phyloP scores from a whole-genome alignment of 2,797 vertebrate genomes.

The Microtus agrestis region DNA sequence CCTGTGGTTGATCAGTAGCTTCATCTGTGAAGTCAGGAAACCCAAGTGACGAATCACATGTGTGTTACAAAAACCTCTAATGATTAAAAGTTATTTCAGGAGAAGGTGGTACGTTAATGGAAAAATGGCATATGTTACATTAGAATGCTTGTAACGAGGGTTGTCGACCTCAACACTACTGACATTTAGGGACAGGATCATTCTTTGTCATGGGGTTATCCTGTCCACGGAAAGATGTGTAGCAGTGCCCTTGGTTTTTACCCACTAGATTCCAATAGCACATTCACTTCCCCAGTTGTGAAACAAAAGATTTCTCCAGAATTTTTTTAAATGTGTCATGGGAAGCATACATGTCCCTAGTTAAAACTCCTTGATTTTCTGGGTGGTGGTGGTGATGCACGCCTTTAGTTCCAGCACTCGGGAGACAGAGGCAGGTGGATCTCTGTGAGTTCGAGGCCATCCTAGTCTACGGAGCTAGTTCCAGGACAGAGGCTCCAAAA shows the following conservation, averaged over 20 bases:
- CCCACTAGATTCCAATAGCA: background rate
- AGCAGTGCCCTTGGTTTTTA: background rate
- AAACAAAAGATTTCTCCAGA: conserved; percentile 28
- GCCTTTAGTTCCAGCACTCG: too few relatives aligned
- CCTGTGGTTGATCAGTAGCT: conserved; percentile 74
- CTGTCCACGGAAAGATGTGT: background rate
- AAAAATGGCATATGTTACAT: conserved; percentile 58
- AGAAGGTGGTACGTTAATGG: conserved; percentile 69
- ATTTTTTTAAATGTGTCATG: background rate
- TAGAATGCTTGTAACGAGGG: conserved; percentile 45
- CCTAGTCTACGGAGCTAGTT: too few relatives aligned
- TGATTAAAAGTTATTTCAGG: conserved; percentile 68
- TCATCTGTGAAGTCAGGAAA: conserved; percentile 72
- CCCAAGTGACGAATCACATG: conserved; percentile 54
- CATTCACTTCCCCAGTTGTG: background rate
- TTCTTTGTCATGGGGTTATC: conserved; percentile 7
- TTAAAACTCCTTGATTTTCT: conserved; percentile 33
- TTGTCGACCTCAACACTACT: conserved; percentile 20
- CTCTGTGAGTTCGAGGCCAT: too few relatives aligned
- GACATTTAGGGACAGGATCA: background rate
- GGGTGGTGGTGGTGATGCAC: too few relatives aligned
- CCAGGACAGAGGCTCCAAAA: too few relatives aligned
- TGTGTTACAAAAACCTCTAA: conserved; percentile 54
- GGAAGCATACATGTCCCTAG: background rate
- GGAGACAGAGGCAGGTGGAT: too few relatives aligned